Conservation (phyloP, 2,888 invertebrate species). For the Caenorhabditis doughertyi region DNA sequence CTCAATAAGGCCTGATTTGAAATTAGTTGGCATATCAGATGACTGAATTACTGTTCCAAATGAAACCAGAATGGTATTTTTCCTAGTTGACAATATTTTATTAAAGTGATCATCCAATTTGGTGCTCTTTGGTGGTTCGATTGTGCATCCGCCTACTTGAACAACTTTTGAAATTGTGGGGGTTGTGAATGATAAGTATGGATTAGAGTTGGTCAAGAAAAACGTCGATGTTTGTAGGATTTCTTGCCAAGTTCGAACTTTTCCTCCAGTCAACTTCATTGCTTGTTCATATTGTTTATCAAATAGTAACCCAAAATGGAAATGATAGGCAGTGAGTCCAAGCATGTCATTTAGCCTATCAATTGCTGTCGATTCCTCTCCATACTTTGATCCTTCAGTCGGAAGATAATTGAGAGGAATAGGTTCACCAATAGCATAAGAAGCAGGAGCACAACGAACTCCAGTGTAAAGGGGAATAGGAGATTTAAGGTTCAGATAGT, state of each 20-base stretch:
- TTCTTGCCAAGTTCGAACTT: conserved; percentile 44
- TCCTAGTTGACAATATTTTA: conserved; percentile 8
- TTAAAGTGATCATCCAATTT: conserved; percentile 33
- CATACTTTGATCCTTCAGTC: conserved; percentile 35
- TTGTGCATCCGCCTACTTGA: conserved; percentile 49
- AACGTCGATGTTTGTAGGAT: conserved; percentile 43
- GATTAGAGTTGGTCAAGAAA: conserved; percentile 49
- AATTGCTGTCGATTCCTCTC: conserved; percentile 9
- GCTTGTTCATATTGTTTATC: conserved; percentile 58
- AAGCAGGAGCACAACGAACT: conserved; percentile 45
- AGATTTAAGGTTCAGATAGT: conserved; percentile 39
- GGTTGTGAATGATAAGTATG: conserved; percentile 39
- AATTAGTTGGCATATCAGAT: conserved; percentile 44
- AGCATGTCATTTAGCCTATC: conserved; percentile 39
- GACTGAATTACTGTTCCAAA: conserved; percentile 57
- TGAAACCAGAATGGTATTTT: conserved; percentile 33
- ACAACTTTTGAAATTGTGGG: conserved; percentile 45
- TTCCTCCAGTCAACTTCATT: conserved; percentile 22
- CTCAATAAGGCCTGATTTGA: conserved; percentile 36
- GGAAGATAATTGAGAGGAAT: conserved; percentile 53
- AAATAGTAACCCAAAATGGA: conserved; percentile 40
- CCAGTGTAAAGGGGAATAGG: conserved; percentile 47
- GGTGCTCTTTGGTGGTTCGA: conserved; percentile 38
- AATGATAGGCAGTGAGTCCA: conserved; percentile 44
- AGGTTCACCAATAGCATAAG: conserved; percentile 50